Percentiles rank a stretch among this genome's conserved stretches.
These are phyloP conservation scores for Fistularia commersonii DNA, from an alignment of 2,797 vertebrate genomes.

Conservation along the genomic window DNA sequence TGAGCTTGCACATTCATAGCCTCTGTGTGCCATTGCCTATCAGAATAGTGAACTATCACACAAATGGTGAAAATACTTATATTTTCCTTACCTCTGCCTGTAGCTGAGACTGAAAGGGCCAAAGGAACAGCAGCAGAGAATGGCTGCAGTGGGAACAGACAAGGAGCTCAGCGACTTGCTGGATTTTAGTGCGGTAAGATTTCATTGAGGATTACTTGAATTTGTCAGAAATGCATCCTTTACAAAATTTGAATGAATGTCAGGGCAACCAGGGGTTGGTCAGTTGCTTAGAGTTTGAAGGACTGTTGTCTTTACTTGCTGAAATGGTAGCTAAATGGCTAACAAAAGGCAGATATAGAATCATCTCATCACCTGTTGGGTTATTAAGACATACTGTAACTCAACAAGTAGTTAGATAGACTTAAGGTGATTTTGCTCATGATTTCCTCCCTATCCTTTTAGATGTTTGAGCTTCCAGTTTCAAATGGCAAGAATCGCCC, in stretches of 20 bases:
- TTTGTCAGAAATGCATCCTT: constrained; percentile 21
- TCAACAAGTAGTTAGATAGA: constrained; percentile 1
- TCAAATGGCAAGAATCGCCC: constrained; percentile 91
- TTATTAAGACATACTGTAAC: too few species aligned
- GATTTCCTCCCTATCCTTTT: constrained; percentile 46
- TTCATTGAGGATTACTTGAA: constrained; percentile 27
- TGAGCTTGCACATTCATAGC: neutral
- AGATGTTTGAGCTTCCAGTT: constrained; percentile 96
- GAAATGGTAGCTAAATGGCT: too few species aligned
- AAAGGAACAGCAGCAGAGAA: constrained; percentile 77
- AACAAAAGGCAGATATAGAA: too few species aligned
- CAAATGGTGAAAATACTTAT: constrained; percentile 22
- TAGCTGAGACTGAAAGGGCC: constrained; percentile 71
- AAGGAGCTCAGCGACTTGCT: constrained; percentile 97
- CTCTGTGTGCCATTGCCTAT: neutral
- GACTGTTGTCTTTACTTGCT: constrained; percentile 3
- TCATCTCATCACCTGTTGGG: too few species aligned
- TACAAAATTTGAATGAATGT: neutral
- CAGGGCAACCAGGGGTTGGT: constrained; percentile 2
- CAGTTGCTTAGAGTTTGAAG: constrained; percentile 14
- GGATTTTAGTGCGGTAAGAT: constrained; percentile 97
- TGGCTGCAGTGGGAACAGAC: constrained; percentile 94
- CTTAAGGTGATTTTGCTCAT: neutral
- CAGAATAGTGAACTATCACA: constrained; percentile 14
- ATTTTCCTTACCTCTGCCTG: constrained; percentile 48